These are phyloP conservation scores for Epinephelus coioides DNA, from an alignment of 2,797 vertebrate genomes.

Conservation along the genomic window DNA sequence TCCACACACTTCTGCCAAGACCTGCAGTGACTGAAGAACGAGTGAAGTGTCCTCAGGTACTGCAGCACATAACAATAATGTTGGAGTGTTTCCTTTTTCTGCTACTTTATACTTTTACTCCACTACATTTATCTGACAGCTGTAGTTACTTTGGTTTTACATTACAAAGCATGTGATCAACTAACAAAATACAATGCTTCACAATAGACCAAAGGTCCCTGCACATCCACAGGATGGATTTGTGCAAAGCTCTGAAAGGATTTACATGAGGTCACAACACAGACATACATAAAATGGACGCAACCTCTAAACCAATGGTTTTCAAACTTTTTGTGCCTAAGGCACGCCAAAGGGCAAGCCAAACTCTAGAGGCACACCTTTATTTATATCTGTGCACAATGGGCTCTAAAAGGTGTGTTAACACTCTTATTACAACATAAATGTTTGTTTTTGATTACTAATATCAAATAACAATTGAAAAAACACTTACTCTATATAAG, in stretches of 20 bases:
- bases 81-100: no score
- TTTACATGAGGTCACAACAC: not conserved
- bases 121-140: not conserved
- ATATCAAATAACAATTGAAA: no score
- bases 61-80: not conserved
- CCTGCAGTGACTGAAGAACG: not conserved
- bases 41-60: not conserved
- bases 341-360: no score
- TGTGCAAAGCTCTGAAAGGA: not conserved
- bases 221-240: not conserved
- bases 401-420: no score
- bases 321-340: no score
- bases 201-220: not conserved
- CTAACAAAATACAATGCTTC: not conserved
- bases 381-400: no score
- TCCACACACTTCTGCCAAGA: constrained; percentile 35
- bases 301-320: no score
- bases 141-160: not conserved
- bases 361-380: no score
- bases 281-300: no score
- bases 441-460: no score
- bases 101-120: not conserved
- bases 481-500: no score
- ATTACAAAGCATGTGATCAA: not conserved
- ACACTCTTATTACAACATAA: no score